Conservation (phyloP, 1,140 invertebrate genomes). For the Zaprionus nigranus region DNA sequence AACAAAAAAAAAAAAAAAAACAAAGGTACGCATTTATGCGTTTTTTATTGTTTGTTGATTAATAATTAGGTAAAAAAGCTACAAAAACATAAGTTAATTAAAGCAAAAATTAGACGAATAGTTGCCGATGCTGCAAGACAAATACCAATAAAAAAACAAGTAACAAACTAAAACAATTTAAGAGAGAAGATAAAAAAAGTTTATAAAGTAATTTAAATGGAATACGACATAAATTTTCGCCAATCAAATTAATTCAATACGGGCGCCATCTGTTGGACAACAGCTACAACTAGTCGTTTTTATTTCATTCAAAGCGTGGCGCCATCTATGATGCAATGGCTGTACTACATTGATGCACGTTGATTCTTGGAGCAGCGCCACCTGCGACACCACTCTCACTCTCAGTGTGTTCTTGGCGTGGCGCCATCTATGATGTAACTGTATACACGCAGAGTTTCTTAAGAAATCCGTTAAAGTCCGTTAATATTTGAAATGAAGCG, state of each 20-base stretch:
- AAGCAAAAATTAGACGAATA: slow-evolving; percentile 38
- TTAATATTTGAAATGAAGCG: not conserved
- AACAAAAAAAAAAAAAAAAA: slow-evolving; percentile 29
- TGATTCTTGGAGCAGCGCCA: not conserved
- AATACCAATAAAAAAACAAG: slow-evolving; percentile 41
- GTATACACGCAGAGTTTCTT: not conserved
- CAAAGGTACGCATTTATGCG: slow-evolving; percentile 39
- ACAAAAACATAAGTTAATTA: slow-evolving; percentile 64
- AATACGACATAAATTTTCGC: slow-evolving; percentile 34
- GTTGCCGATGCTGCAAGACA: slow-evolving; percentile 25
- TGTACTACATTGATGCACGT: not conserved
- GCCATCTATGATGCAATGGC: not conserved
- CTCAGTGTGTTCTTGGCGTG: not conserved
- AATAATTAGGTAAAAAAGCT: slow-evolving; percentile 75
- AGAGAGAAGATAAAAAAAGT: slow-evolving; percentile 19
- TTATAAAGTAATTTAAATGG: slow-evolving; percentile 34
- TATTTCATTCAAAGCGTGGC: not conserved
- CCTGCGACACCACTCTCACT: not conserved
- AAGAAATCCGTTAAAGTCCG: not conserved
- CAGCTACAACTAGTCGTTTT: not conserved
- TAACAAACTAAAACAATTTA: slow-evolving; percentile 7
- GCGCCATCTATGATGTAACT: not conserved
- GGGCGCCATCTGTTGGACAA: not conserved
- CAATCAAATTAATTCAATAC: slow-evolving; percentile 13
- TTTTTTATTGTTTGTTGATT: slow-evolving; percentile 77